These are phyloP conservation scores for Ceratitis capitata DNA, from an alignment of 1,140 invertebrate genomes.

Conservation along the genomic window DNA sequence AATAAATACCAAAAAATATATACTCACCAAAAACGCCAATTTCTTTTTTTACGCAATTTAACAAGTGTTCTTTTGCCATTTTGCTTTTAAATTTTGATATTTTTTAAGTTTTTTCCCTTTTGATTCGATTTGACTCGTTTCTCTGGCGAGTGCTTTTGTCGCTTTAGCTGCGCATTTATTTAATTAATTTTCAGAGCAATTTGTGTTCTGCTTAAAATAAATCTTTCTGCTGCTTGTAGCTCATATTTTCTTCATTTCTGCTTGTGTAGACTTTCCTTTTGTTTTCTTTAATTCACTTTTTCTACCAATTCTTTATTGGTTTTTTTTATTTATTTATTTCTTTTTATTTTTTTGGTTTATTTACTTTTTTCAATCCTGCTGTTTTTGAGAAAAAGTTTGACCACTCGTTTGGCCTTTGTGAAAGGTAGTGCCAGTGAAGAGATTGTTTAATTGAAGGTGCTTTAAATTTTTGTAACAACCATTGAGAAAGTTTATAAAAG, in stretches of 20 bases:
- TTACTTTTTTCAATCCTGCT: no score
- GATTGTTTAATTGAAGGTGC: slow-evolving; percentile 32
- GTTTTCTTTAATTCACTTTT: no score
- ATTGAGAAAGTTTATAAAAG: slow-evolving; percentile 32
- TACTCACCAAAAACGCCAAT: neutral
- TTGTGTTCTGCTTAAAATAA: slow-evolving; percentile 8
- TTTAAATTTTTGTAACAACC: slow-evolving; percentile 25
- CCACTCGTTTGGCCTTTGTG: neutral
- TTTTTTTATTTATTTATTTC: no score
- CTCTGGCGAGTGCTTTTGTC: neutral
- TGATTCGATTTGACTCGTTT: neutral
- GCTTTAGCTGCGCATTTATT: neutral
- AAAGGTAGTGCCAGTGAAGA: slow-evolving; percentile 20
- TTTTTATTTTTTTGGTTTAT: no score
- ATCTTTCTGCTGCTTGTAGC: neutral
- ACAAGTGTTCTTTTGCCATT: slow-evolving; percentile 23
- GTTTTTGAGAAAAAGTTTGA: slow-evolving; percentile 11
- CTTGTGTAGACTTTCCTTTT: neutral
- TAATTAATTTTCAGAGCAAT: slow-evolving; percentile 36
- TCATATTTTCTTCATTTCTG: neutral
- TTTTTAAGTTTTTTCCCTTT: neutral
- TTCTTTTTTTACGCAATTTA: slow-evolving; percentile 34
- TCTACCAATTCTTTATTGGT: no score
- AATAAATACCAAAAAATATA: neutral
- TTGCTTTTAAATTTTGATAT: no score